phyloP scores from a whole-genome alignment of 2,797 vertebrate species.

The Platyrinchus mystaceus region DNA sequence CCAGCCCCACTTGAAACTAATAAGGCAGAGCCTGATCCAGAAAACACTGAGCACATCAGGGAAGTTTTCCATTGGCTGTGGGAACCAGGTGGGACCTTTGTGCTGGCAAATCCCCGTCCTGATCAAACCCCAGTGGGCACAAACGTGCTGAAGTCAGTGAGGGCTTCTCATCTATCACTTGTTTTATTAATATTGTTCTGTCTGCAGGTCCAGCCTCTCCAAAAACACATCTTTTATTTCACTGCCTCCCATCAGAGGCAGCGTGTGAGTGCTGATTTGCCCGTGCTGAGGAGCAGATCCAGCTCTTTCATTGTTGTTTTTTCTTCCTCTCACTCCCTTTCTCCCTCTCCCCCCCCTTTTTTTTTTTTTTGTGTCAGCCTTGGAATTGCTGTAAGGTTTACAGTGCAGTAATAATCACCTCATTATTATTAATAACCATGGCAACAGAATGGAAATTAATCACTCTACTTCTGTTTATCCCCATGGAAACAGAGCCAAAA shows the following conservation, averaged over 20 bases:
- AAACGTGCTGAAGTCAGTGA: background rate
- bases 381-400: conserved; percentile 57
- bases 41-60: background rate
- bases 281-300: background rate
- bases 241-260: background rate
- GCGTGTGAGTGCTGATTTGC: conserved; percentile 33
- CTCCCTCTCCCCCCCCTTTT: background rate
- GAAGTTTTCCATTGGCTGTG: background rate
- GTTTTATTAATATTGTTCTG: conserved; percentile 31
- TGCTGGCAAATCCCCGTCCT: background rate
- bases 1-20: background rate
- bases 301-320: background rate
- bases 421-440: conserved; percentile 75
- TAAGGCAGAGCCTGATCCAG: background rate
- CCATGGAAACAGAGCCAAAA: conserved; percentile 65
- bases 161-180: conserved; percentile 36
- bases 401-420: conserved; percentile 65
- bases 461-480: conserved; percentile 58
- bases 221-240: conserved; percentile 39
- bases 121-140: background rate
- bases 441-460: conserved; percentile 75
- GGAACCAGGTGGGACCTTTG: background rate
- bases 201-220: conserved; percentile 8
- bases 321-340: rapidly evolving
- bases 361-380: background rate